Conservation (phyloP, 2,888 invertebrate genomes). For the Galeopsomyia nigrocyanea region DNA sequence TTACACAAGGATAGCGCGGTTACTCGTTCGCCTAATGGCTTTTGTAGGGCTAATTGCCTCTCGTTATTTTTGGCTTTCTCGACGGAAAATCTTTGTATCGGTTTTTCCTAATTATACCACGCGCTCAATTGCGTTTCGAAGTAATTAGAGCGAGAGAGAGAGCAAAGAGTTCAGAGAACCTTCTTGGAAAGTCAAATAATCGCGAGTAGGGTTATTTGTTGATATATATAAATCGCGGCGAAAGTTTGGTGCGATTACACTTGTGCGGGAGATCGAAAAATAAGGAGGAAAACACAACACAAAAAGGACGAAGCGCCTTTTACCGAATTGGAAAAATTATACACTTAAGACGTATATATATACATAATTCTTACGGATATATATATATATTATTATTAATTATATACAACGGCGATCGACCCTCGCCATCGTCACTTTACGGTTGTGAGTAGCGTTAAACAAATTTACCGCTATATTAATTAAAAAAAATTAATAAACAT, state of each 20-base stretch:
- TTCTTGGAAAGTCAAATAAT: too few species aligned
- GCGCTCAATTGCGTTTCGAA: not conserved
- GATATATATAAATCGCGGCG: too few species aligned
- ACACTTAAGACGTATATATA: slow-evolving; percentile 17
- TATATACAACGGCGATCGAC: slow-evolving; percentile 24
- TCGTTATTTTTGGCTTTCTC: not conserved
- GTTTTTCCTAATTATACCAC: too few species aligned
- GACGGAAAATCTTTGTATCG: not conserved
- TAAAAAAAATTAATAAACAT: slow-evolving; percentile 9
- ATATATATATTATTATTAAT: slow-evolving; percentile 29
- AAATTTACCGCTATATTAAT: slow-evolving; percentile 1
- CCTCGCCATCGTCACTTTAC: slow-evolving; percentile 44
- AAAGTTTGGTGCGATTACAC: too few species aligned
- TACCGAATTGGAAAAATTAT: slow-evolving; percentile 37
- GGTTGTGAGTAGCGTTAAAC: slow-evolving; percentile 49
- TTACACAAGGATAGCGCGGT: too few species aligned
- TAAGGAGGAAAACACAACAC: not conserved
- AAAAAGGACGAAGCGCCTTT: slow-evolving; percentile 17
- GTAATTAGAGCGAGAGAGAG: slow-evolving; percentile 8
- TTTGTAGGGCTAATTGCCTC: not conserved
- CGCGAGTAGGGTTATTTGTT: too few species aligned
- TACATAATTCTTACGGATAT: slow-evolving; percentile 20
- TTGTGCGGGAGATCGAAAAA: slow-evolving; percentile 17
- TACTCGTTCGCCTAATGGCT: too few species aligned
- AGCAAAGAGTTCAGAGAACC: not conserved